Evolutionary conservation across 2,888 invertebrate genomes (phyloP), one percentile per base, ranked within the genome.

Genomic region (Poecilus cupreus): DNA sequence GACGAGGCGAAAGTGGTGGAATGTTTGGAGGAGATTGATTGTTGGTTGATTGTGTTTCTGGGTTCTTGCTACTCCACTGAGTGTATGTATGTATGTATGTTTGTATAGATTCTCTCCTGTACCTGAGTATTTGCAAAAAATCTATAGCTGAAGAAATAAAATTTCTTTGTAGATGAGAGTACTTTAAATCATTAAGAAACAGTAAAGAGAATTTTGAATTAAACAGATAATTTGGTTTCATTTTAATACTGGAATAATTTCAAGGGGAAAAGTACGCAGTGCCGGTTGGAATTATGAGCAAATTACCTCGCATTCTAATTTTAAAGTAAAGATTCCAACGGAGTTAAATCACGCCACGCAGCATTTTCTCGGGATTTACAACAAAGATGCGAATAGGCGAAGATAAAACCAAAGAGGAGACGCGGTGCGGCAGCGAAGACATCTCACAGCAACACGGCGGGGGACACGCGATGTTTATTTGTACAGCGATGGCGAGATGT

Each of bases 401-500:
- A 26, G 13, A 54, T 18, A 11, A 54, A 54, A 6, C 18, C 54
- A 20, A 49, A 18, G 22, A 54, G 8, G 54, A n/a, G 60, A 22
- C 1, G 6, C 26, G n/a, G 60, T 5, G 3, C 20, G 54, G 11
- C 11, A 60, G 60, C 60, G n/a, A 37, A 68, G 64, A 37, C 64
- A 68, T 68, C 64, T 68, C 20, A 32, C 64, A 68, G 64, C 32
- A 32, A 32, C 64, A 18, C 64, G 20, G 37, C 39, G 64, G 64
- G 64, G 32, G 64, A 68, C 20, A 32, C 16, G 39, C 64, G 37
- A 68, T 77, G 77, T 77, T 77, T 77, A 77, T 77, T 77, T 77
- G 60, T 77, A 22, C 77, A 60, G 54, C 37, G 60, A 77, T 13
- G 16, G 77, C 77, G 77, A 77, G 77, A 77, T 77, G 43, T 77